Conservation (phyloP, 2,113 vertebrate species). For the Cepphus grylle region DNA sequence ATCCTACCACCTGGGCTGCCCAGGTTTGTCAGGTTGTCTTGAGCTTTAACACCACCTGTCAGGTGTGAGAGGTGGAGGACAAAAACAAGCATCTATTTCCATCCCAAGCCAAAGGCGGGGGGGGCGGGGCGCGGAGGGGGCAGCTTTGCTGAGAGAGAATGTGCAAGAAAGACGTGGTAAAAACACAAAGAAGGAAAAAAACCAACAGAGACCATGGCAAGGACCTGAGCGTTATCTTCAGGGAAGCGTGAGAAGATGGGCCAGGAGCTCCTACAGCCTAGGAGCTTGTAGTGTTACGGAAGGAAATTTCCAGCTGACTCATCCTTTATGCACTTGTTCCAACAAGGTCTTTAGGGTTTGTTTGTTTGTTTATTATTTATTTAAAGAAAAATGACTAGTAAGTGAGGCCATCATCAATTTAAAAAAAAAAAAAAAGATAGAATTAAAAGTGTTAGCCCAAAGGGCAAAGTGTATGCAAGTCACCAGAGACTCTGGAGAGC, state of each 20-base stretch:
- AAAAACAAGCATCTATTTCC: background rate
- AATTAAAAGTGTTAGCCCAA: background rate
- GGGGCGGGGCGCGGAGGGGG: too few relatives aligned
- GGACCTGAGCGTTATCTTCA: accelerated
- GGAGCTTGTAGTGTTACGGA: background rate
- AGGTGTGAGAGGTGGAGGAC: background rate
- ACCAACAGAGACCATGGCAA: background rate
- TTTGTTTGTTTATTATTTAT: background rate
- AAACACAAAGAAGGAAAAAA: background rate
- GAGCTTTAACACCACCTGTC: background rate
- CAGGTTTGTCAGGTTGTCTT: background rate
- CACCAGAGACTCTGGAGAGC: background rate
- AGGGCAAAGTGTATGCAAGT: background rate
- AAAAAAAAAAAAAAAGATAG: background rate
- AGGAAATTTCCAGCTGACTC: background rate
- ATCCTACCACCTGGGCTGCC: background rate
- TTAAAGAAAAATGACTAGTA: background rate
- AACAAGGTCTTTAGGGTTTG: background rate
- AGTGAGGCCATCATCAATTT: background rate
- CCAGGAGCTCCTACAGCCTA: background rate
- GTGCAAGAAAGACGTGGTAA: background rate
- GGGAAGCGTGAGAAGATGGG: background rate
- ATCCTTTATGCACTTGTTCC: background rate
- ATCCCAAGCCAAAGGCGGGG: background rate
- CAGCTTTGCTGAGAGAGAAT: background rate